Base-by-base conservation (phyloP, 2,797 vertebrate species). In the Pygocentrus nattereri region DNA sequence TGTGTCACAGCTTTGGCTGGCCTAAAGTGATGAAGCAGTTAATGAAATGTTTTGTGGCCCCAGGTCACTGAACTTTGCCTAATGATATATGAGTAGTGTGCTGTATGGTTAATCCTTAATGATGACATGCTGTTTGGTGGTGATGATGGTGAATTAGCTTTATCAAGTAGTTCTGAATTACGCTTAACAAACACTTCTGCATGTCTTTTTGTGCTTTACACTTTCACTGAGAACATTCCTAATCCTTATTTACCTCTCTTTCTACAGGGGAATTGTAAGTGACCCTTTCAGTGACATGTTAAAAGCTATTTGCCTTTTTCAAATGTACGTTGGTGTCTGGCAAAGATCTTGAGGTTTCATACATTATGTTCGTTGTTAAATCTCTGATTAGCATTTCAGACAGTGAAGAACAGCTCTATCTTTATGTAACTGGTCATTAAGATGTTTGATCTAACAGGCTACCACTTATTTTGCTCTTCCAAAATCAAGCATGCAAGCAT, bases 1-100 rank as follows among this genome's bases (percentile, higher is more conserved):
- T 72, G 71, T 27, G 5, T 81, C 79, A 75, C 72, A 56, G 71
- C 54, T 62, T 44, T 12, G 64, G 34, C 72, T 49, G 64, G 58
- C 47, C 25, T 41, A 25, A 38, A 56, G 6, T 30, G 50, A 18
- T 65, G 25, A n/a, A 65, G 19, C 15, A 19, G 47, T 71, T 72
- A 23, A 47, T 71, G 19, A 41, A 38, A 41, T 2, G 19, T 64
- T 54, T 47, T 44, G 58, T 52, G 59, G 69, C 56, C 56, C 10
- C 47, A n/a, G 38, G 34, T 81, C 59, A 74, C 31, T 52, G 52
- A 72, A 27, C 31, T 58, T 7, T 56, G 1, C 21, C 4, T 50
- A 62, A 49, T 6, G 5, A 31, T n/a, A 21, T 38, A 16, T 65
- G n/a, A 64, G 54, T n/a, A 58, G 38, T 54, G 49, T 50, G 44